Conservation (phyloP, 2,888 invertebrate species). For the Agrotis ipsilon region DNA sequence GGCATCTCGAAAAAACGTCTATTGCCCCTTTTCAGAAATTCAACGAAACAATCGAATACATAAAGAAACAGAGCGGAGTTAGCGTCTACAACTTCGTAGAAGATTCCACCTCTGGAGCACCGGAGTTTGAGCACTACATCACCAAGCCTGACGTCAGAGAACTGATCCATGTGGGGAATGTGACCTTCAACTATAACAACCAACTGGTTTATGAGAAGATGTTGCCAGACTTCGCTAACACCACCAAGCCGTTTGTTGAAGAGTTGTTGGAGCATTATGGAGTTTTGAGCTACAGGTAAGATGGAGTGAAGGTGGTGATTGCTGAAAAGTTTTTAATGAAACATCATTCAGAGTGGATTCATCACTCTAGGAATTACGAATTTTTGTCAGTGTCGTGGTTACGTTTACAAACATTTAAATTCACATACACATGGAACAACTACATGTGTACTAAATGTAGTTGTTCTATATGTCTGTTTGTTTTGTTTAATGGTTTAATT, state of each 20-base stretch:
- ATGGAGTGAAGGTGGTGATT: too few species aligned
- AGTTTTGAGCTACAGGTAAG: slow-evolving; percentile 92
- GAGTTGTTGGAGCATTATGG: slow-evolving; percentile 91
- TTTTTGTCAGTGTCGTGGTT: too few species aligned
- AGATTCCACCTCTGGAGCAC: slow-evolving; percentile 57
- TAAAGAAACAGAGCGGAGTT: slow-evolving; percentile 73
- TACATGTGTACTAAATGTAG: too few species aligned
- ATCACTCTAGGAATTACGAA: too few species aligned
- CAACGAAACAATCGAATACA: slow-evolving; percentile 79
- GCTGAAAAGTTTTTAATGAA: too few species aligned
- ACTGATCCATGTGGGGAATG: slow-evolving; percentile 81
- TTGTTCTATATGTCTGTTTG: too few species aligned
- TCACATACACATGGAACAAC: too few species aligned
- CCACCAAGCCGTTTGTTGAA: slow-evolving; percentile 91
- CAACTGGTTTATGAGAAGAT: slow-evolving; percentile 92
- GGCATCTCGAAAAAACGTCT: not conserved
- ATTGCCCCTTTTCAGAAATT: slow-evolving; percentile 70
- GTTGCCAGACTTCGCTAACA: slow-evolving; percentile 93
- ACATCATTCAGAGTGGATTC: too few species aligned
- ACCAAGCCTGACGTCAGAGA: slow-evolving; percentile 86
- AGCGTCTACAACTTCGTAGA: slow-evolving; percentile 73
- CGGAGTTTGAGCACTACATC: slow-evolving; percentile 69
- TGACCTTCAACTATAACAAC: slow-evolving; percentile 74
- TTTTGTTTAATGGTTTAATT: too few species aligned
- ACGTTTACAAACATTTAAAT: too few species aligned